Conservation (phyloP, 2,888 invertebrate genomes). For the Timema cristinae region DNA sequence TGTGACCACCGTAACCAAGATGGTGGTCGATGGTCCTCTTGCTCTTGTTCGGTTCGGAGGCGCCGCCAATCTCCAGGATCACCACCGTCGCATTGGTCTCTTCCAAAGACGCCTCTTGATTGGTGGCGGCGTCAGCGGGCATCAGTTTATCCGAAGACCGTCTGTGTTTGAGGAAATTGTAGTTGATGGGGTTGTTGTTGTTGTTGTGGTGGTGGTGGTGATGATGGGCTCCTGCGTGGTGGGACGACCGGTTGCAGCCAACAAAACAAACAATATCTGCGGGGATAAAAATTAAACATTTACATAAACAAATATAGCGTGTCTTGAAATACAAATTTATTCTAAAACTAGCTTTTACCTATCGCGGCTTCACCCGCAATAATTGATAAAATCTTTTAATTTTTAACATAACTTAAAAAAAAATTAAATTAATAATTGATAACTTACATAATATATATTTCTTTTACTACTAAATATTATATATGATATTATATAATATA, state of each 20-base stretch:
- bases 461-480: too few relatives aligned
- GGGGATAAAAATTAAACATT: background rate
- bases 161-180: slow-evolving; percentile 1
- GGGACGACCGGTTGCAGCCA: slow-evolving; percentile 12
- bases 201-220: too few relatives aligned
- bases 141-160: background rate
- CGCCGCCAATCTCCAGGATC: background rate
- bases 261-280: slow-evolving; percentile 15
- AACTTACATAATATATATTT: too few relatives aligned
- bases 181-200: background rate
- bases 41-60: slow-evolving; percentile 42
- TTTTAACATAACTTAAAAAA: too few relatives aligned
- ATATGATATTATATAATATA: too few relatives aligned
- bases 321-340: too few relatives aligned
- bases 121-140: background rate
- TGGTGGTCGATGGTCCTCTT: slow-evolving; percentile 71
- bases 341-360: too few relatives aligned
- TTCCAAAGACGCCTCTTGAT: too few relatives aligned
- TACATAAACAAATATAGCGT: too few relatives aligned
- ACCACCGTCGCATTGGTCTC: background rate
- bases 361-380: too few relatives aligned
- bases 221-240: background rate
- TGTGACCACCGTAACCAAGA: slow-evolving; percentile 61
- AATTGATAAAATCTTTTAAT: too few relatives aligned
- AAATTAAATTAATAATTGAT: too few relatives aligned